These are phyloP conservation scores for Ophioderma brevispina DNA, from an alignment of 35 echinoderm and acorn worm species.

Conservation along the genomic window DNA sequence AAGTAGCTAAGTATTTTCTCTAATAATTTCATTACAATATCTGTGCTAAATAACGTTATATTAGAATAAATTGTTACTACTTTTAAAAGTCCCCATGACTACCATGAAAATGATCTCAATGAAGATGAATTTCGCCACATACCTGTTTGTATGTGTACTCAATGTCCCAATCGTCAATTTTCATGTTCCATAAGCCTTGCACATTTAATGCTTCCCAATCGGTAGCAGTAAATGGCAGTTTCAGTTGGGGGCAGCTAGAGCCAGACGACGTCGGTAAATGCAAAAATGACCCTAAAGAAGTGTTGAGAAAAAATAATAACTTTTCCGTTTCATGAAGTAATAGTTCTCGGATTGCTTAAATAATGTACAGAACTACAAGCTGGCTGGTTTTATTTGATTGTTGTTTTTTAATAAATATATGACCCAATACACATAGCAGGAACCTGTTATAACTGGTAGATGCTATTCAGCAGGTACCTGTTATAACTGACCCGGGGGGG, in stretches of 20 bases:
- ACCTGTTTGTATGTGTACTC: not conserved
- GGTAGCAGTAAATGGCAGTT: not conserved
- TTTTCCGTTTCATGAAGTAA: not conserved
- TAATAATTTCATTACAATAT: too few relatives aligned
- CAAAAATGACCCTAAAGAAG: not conserved
- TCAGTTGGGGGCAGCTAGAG: not conserved
- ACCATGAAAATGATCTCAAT: too few relatives aligned
- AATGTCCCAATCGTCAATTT: not conserved
- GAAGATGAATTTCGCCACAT: not conserved
- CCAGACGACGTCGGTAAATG: not conserved
- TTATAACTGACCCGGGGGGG: too few relatives aligned
- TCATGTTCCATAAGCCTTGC: not conserved
- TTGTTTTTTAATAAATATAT: not conserved
- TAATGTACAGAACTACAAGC: not conserved
- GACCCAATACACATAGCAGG: too few relatives aligned
- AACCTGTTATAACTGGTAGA: too few relatives aligned
- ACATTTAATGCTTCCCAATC: not conserved
- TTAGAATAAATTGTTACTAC: too few relatives aligned
- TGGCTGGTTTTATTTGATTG: not conserved
- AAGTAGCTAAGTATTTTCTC: too few relatives aligned
- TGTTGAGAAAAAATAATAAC: not conserved
- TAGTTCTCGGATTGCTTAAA: not conserved
- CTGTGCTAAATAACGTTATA: too few relatives aligned
- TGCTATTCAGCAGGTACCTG: too few relatives aligned
- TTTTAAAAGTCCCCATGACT: too few relatives aligned